Evolutionary conservation across 1,140 invertebrate genomes (phyloP).

Genomic region (Trichonephila inaurata): DNA sequence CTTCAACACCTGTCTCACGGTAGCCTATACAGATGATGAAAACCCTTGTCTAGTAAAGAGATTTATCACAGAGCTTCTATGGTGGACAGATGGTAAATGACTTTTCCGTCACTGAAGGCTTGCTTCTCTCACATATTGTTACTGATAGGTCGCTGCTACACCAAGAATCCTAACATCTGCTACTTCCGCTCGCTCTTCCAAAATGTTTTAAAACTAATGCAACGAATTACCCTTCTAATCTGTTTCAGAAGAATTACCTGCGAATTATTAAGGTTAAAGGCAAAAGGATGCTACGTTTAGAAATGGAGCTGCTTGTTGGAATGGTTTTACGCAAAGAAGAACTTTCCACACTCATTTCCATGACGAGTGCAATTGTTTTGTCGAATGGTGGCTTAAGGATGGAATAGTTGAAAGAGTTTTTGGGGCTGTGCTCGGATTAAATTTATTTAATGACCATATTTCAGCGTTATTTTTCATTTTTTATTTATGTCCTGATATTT

Average conservation of each 20-base stretch:
- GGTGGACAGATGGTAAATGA: slow-evolving; percentile 47
- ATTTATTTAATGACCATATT: not conserved
- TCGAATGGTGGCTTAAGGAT: not conserved
- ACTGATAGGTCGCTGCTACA: slow-evolving; percentile 16
- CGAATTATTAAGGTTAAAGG: not conserved
- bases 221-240: slow-evolving; percentile 54
- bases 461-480: not conserved
- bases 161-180: slow-evolving; percentile 56
- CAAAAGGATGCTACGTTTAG: not conserved
- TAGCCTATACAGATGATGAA: slow-evolving; percentile 46
- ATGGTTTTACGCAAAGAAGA: slow-evolving; percentile 8
- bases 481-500: not conserved
- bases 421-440: not conserved
- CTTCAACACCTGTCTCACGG: slow-evolving; percentile 31
- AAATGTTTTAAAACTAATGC: slow-evolving; percentile 54
- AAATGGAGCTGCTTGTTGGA: not conserved
- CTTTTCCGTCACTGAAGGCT: slow-evolving; percentile 37
- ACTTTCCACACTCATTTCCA: not conserved
- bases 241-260: slow-evolving; percentile 42
- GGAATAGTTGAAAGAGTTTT: not conserved
- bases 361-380: slow-evolving; percentile 12
- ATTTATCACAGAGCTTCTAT: slow-evolving; percentile 49
- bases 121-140: slow-evolving; percentile 22
- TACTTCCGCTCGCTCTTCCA: slow-evolving; percentile 2
- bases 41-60: slow-evolving; percentile 50